A percentile compares a stretch with the other conserved stretches of the same genome.
Evolutionary conservation across 2,797 vertebrate genomes (phyloP).

Genomic region (Morus bassanus): DNA sequence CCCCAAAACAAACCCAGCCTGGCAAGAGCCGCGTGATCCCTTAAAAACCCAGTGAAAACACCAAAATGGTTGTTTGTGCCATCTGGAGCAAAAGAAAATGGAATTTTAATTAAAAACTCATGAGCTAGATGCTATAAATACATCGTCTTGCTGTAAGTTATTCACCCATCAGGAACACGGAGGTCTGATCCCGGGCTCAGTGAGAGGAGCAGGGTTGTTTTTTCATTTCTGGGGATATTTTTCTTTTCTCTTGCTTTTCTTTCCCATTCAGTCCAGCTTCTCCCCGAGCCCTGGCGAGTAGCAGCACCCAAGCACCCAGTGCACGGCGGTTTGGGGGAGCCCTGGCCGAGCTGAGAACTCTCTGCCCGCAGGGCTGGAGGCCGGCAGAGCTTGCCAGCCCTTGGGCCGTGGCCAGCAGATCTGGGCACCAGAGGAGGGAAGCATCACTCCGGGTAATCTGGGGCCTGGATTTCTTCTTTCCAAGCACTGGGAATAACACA

Average conservation of each 20-base stretch:
- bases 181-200: background rate
- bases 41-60: background rate
- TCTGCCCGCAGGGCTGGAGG: background rate
- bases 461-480: background rate
- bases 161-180: slow-evolving; percentile 24
- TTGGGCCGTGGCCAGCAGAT: background rate
- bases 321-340: fast-evolving
- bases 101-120: slow-evolving; percentile 69
- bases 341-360: background rate
- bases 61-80: background rate
- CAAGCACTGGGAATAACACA: fast-evolving
- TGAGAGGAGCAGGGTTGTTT: background rate
- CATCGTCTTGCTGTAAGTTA: background rate
- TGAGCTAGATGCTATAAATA: slow-evolving; percentile 60
- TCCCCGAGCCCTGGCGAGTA: background rate
- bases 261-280: background rate
- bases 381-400: background rate
- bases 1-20: background rate
- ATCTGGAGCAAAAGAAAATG: slow-evolving; percentile 60
- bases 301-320: background rate
- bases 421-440: background rate
- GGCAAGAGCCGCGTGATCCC: background rate
- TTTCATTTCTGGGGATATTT: background rate
- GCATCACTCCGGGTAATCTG: fast-evolving
- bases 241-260: background rate